phyloP scores from a whole-genome alignment of 2,113 vertebrate genomes.

The Isurus oxyrinchus region DNA sequence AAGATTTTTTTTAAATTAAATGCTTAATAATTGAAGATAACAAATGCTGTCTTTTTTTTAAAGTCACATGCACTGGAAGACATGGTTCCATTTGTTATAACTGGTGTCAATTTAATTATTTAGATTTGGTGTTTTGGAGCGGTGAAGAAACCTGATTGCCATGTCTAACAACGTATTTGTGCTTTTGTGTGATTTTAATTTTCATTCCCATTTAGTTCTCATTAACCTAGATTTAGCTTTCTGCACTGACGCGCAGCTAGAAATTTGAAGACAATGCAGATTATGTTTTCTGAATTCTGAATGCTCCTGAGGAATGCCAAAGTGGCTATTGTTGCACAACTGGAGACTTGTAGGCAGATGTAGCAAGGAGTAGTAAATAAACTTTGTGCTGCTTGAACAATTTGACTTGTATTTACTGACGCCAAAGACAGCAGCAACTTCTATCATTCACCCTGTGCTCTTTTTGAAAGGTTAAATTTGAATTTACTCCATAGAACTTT shows the following conservation, averaged over 20 bases:
- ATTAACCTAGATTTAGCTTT: background rate
- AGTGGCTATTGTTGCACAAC: background rate
- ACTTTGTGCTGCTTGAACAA: background rate
- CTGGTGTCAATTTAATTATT: background rate
- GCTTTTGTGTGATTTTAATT: background rate
- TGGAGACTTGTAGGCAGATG: background rate
- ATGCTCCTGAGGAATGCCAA: background rate
- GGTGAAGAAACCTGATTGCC: background rate
- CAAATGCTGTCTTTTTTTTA: background rate
- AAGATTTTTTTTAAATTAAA: background rate
- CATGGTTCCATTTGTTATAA: constrained; percentile 21
- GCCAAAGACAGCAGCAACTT: background rate
- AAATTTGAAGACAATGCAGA: background rate
- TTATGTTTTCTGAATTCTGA: background rate
- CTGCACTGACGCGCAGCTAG: background rate
- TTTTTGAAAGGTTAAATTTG: background rate
- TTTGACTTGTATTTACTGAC: background rate
- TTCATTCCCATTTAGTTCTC: background rate
- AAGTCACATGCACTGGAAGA: background rate
- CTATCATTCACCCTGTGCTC: background rate
- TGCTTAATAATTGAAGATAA: background rate
- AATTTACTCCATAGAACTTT: background rate
- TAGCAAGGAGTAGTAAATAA: background rate
- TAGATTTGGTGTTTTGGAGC: background rate
- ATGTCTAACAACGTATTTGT: background rate